Conservation (phyloP, 2,888 invertebrate genomes). For the Melangyna quadrimaculata region DNA sequence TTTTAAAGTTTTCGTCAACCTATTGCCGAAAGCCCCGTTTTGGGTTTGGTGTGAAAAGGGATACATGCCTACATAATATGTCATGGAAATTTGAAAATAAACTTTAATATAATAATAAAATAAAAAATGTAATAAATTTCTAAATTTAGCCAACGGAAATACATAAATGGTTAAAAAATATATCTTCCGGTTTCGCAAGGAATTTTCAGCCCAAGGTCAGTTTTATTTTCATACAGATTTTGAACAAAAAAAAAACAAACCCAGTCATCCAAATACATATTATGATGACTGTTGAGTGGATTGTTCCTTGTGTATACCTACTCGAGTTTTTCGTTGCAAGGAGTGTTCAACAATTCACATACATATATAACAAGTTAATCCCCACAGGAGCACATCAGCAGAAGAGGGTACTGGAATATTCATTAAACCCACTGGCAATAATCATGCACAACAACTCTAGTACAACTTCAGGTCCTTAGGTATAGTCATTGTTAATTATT, state of each 20-base stretch:
- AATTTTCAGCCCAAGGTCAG: not conserved
- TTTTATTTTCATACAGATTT: not conserved
- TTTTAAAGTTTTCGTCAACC: too few species aligned
- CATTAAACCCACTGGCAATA: conserved; percentile 44
- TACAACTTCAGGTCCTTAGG: conserved; percentile 20
- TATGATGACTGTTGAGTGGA: not conserved
- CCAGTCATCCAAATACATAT: not conserved
- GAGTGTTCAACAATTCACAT: not conserved
- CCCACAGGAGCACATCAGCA: not conserved
- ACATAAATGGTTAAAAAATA: not conserved
- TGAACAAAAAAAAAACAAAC: not conserved
- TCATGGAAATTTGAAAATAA: too few species aligned
- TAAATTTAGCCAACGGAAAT: not conserved
- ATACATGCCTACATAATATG: too few species aligned
- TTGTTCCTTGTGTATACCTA: not conserved
- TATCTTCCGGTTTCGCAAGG: not conserved
- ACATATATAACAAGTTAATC: not conserved
- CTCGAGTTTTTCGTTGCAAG: not conserved
- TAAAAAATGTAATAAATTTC: not conserved
- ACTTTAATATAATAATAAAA: too few species aligned
- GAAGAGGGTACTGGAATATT: conserved; percentile 35
- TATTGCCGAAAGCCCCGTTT: too few species aligned
- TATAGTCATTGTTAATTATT: conserved; percentile 57
- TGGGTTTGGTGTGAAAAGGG: too few species aligned
- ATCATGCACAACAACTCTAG: not conserved